phyloP scores from a whole-genome alignment of 1,140 invertebrate genomes.

The Teleopsis dalmanni region DNA sequence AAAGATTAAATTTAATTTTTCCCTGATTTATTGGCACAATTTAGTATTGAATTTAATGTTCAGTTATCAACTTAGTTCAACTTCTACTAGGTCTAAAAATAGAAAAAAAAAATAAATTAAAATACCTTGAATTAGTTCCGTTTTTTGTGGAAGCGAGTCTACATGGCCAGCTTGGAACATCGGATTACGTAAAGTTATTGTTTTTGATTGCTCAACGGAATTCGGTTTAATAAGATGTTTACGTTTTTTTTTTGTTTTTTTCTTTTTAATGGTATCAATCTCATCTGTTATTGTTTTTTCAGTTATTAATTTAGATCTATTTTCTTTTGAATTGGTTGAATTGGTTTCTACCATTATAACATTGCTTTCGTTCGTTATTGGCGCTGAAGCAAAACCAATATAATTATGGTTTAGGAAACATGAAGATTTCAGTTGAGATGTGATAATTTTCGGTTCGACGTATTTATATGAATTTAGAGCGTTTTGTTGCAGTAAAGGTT shows the following conservation, averaged over 20 bases:
- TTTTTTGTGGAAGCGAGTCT: constrained; percentile 24
- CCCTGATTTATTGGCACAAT: too few species aligned
- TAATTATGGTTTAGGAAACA: constrained; percentile 14
- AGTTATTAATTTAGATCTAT: constrained; percentile 12
- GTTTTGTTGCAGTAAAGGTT: constrained; percentile 22
- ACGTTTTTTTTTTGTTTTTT: constrained; percentile 53
- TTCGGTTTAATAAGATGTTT: constrained; percentile 35
- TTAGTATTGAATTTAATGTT: too few species aligned
- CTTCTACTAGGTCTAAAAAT: too few species aligned
- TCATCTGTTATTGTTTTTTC: constrained; percentile 18
- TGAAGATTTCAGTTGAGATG: too few species aligned
- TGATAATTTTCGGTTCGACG: too few species aligned
- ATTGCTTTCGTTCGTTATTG: constrained; percentile 15
- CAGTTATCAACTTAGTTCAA: too few species aligned
- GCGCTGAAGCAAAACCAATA: constrained; percentile 10
- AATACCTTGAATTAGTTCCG: constrained; percentile 24
- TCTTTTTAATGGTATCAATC: constrained; percentile 20
- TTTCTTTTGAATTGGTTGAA: constrained; percentile 16
- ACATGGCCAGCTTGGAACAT: constrained; percentile 52
- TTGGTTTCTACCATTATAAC: constrained; percentile 42
- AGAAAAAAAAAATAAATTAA: too few species aligned
- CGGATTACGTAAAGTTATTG: constrained; percentile 68
- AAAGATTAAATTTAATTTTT: too few species aligned
- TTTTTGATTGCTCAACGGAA: constrained; percentile 48
- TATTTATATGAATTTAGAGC: neutral